Base-by-base conservation (phyloP, 1,140 invertebrate species). In the Lordiphosa mommai region DNA sequence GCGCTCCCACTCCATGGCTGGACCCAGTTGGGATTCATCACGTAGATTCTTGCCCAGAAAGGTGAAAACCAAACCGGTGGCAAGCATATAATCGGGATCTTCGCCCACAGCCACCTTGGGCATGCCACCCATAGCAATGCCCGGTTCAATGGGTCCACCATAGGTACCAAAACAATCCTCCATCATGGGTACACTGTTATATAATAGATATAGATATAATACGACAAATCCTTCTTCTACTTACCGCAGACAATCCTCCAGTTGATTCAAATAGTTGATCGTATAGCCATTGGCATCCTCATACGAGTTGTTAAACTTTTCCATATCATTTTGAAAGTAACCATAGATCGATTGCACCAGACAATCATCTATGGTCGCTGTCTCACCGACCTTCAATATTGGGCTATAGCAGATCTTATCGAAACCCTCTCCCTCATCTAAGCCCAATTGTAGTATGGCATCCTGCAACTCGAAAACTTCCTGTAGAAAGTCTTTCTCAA, bases 361-460 rank as follows among this genome's bases (percentile, higher is more conserved):
- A 79, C 97, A 99, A 44, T 94, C 90, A 4, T 91, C 69, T 0
- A 93, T 50, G 1, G 79, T 90, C 46, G 89, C 74, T 4, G 90
- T 90, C 0, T 89, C 90, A 58, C 94, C 95, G 2, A 92, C 92
- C 12, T 91, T 92, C 5, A 91, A 86, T 23, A 98, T 88, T 0
- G 96, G 97, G 27, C 94, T 93, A 89, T 94, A 96, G 85, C 97
- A 98, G 6, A 98, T 94, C 68, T 95, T 92, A 67, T 94, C 91
- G 37, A 98, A 77, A 8, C 90, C 91, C 23, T 89, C 88, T 6
- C 72, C 79, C 0, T 91, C 89, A 0, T 86, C 80, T 66, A 89
- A 51, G 0, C 89, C 90, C 41, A 92, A 88, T 27, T 90, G 71
- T 69, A 91, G 68, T 51, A 95, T 91, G 52, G 91, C 43, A 9